phyloP scores from a whole-genome alignment of 2,113 vertebrate species.

The Otis tarda region DNA sequence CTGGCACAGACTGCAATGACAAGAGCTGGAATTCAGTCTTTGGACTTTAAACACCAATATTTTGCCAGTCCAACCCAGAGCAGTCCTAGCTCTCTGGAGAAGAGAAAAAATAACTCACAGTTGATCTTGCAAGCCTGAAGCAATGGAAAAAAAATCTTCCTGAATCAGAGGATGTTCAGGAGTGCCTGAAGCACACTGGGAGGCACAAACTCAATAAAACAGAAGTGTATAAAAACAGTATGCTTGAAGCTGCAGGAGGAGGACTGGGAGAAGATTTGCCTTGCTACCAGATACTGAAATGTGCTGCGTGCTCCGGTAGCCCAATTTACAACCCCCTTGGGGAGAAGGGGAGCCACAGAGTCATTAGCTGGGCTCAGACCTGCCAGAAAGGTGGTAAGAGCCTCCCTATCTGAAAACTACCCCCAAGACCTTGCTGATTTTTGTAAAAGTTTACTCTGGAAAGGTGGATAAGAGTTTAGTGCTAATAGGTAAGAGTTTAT shows the following conservation, averaged over 20 bases:
- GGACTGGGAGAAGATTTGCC: neutral
- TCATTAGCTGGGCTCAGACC: neutral
- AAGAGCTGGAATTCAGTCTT: neutral
- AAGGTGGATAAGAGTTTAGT: neutral
- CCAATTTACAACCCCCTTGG: neutral
- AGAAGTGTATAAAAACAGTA: neutral
- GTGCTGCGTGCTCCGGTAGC: neutral
- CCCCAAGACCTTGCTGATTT: neutral
- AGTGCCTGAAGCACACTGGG: slow-evolving; percentile 3
- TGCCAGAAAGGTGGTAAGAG: neutral
- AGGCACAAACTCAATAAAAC: slow-evolving; percentile 17
- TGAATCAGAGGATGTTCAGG: slow-evolving; percentile 4
- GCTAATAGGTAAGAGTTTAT: neutral
- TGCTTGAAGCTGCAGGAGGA: neutral
- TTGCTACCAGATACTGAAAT: neutral
- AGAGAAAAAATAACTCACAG: neutral
- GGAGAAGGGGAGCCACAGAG: neutral
- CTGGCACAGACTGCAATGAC: neutral
- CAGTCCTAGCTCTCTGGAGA: neutral
- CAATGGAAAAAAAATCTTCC: neutral
- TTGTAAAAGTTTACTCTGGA: neutral
- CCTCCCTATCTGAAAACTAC: neutral
- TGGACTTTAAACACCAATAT: neutral
- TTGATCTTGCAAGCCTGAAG: slow-evolving; percentile 17
- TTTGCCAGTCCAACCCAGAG: neutral